Evolutionary conservation across 2,113 vertebrate genomes (phyloP).

Genomic region (Petroica traversi): DNA sequence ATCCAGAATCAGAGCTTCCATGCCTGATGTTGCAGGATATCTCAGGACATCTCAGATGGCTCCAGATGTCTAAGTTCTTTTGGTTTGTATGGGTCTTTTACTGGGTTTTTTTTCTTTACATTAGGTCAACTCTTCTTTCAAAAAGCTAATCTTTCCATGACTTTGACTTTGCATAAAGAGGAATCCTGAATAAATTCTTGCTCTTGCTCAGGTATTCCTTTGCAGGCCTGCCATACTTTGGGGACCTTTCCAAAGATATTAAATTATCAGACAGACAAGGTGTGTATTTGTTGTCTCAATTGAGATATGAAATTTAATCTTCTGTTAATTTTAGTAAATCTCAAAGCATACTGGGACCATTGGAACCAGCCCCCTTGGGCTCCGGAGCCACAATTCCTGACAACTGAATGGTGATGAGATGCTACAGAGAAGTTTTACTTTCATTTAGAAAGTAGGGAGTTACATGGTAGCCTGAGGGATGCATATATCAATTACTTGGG

Average conservation of each 20-base stretch:
- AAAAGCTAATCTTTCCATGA: background rate
- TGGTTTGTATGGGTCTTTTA: no score
- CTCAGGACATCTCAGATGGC: background rate
- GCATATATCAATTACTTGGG: background rate
- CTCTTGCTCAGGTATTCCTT: background rate
- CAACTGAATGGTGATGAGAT: background rate
- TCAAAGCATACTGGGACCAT: background rate
- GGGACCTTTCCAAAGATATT: background rate
- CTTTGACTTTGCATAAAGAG: background rate
- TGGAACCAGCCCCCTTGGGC: background rate
- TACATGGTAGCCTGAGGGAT: background rate
- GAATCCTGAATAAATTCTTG: background rate
- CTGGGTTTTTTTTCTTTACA: background rate
- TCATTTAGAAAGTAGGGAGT: background rate
- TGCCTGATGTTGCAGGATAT: background rate
- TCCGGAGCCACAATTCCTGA: background rate
- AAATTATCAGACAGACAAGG: background rate
- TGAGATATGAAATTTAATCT: background rate
- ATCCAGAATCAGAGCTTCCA: background rate
- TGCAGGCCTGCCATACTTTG: background rate
- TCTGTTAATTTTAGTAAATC: background rate
- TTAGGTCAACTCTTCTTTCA: background rate
- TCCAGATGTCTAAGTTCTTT: background rate
- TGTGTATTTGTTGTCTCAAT: background rate
- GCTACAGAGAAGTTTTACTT: background rate